Evolutionary conservation across 1,140 invertebrate species (phyloP).

Genomic region (Bombyx mori): ASM3026992v2 NC_085125.1:199001-199500

Average conservation of each 20-base stretch:
- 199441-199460: conserved; percentile 87
- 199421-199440: conserved; percentile 86
- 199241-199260: conserved; percentile 76
- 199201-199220: conserved; percentile 48
- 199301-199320: conserved; percentile 67
- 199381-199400: conserved; percentile 80
- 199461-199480: conserved; percentile 81
- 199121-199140: conserved; percentile 60
- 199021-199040: conserved; percentile 83
- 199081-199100: conserved; percentile 86
- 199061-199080: conserved; percentile 86
- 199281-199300: conserved; percentile 76
- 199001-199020: conserved; percentile 84
- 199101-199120: conserved; percentile 85
- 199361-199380: conserved; percentile 80
- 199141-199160: conserved; percentile 79
- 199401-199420: conserved; percentile 82
- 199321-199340: conserved; percentile 74
- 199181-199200: conserved; percentile 81
- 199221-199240: conserved; percentile 80
- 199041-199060: conserved; percentile 91
- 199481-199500: conserved; percentile 79
- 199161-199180: conserved; percentile 92
- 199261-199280: conserved; percentile 87
- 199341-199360: conserved; percentile 75